These are phyloP conservation scores for Campopleginae sp. DNA, from an alignment of 2,888 invertebrate genomes.

Conservation along the genomic window DNA sequence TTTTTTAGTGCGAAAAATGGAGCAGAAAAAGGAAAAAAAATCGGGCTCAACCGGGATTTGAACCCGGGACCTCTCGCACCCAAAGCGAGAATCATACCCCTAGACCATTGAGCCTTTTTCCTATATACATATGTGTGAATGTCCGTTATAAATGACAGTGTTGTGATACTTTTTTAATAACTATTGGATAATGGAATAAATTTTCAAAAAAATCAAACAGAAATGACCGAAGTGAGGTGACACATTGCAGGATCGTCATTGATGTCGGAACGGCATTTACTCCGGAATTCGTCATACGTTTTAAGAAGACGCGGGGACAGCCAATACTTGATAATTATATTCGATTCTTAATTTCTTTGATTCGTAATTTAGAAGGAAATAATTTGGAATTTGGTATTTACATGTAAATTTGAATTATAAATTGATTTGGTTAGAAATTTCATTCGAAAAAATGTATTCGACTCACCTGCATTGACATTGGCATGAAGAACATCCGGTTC, in stretches of 20 bases:
- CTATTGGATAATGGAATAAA: neutral
- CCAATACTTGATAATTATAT: no score
- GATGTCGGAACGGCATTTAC: no score
- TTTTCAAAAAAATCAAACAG: neutral
- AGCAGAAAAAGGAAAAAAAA: conserved; percentile 31
- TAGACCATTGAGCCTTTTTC: conserved; percentile 61
- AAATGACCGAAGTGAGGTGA: no score
- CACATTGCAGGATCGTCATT: no score
- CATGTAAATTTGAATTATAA: no score
- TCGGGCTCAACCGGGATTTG: conserved; percentile 85
- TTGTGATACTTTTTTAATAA: neutral
- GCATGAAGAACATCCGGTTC: conserved; percentile 90
- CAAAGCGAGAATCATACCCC: conserved; percentile 65
- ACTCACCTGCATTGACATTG: conserved; percentile 90
- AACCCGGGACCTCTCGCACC: conserved; percentile 91
- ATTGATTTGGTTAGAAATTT: neutral
- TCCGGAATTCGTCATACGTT: no score
- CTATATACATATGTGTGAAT: neutral
- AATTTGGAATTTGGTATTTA: no score
- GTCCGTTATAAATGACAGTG: neutral
- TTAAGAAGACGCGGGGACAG: no score
- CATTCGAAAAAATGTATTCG: neutral
- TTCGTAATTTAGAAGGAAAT: no score
- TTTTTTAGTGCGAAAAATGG: no score
- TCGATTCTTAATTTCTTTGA: no score